A percentile compares a stretch with the other conserved stretches of the same genome.
phyloP scores from a whole-genome alignment of 1,140 invertebrate genomes.

The Philaenus spumarius region DNA sequence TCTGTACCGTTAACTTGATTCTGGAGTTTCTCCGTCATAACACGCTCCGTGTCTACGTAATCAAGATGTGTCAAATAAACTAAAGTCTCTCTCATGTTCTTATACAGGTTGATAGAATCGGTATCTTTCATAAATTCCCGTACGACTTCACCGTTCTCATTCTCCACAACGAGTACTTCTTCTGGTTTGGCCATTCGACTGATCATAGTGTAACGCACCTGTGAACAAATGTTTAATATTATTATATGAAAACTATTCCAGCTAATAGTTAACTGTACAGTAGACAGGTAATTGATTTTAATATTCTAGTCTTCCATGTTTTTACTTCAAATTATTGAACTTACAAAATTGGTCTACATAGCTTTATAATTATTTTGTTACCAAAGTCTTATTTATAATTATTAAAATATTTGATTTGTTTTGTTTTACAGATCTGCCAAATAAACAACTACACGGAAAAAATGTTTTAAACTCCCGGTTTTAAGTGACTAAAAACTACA shows the following conservation, averaged over 20 bases:
- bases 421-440: too few relatives aligned
- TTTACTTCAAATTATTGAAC: not conserved
- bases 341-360: not conserved
- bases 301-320: not conserved
- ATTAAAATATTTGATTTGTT: too few relatives aligned
- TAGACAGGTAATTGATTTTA: not conserved
- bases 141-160: conserved; percentile 99
- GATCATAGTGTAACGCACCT: conserved; percentile 97
- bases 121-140: conserved; percentile 99
- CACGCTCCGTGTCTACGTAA: conserved; percentile 93
- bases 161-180: conserved; percentile 99
- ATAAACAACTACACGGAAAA: too few relatives aligned
- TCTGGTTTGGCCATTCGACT: conserved; percentile 99
- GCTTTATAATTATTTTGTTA: not conserved
- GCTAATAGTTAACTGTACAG: not conserved
- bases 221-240: conserved; percentile 15
- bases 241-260: not conserved
- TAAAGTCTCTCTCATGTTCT: conserved; percentile 98
- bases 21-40: conserved; percentile 98
- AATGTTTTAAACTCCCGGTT: too few relatives aligned
- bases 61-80: conserved; percentile 99
- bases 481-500: too few relatives aligned
- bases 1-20: conserved; percentile 98
- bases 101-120: conserved; percentile 98
- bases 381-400: too few relatives aligned